Base-by-base conservation (phyloP, 2,113 vertebrate species). In the Corythaeola cristata region DNA sequence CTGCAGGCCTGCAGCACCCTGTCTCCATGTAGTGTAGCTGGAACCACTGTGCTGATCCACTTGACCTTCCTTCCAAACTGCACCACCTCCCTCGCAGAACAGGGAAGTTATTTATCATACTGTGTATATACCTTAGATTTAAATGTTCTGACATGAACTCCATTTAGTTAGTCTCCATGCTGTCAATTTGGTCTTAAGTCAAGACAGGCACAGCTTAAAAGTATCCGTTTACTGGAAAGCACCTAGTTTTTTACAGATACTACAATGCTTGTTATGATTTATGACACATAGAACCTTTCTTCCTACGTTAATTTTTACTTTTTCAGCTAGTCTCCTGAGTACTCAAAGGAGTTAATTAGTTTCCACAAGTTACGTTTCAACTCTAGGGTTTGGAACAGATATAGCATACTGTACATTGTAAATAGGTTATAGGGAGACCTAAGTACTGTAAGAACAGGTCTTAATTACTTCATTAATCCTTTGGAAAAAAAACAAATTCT, bases 11-110 rank as follows among this genome's bases (percentile, higher is more conserved):
- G 68, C 10, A 76, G 49, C 33, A 26, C 13, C 20, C 53, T 23
- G 9, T 28, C 39, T 26, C 6, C n/a, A 30, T 11, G 37, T 30
- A 53, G 73, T 53, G 28, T 10, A n/a, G 27, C 30, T 73, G 23
- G 20, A 66, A 52, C 12, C 26, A 23, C 53, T 58, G 30, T 24
- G 56, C 63, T 71, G 23, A 64, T 9, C 35, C 28, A 12, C 33
- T 23, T 30, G 21, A 8, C 26, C 55, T 33, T 21, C n/a, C n/a
- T 77, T 60, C 45, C 32, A 44, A 32, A 45, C 26, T 1, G 4
- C 24, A 26, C 2, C 6, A 12, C 3, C 18, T 15, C 27, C 11
- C 39, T 4, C 3, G 1, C 11, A 63, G 11, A 58, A 47, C 27
- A 63, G 35, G 30, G 14, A 52, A 33, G 17, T 19, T 3, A 21